A percentile compares a stretch with the other conserved stretches of the same genome.
Conservation (phyloP, 2,113 vertebrate species). For the Gambusia holbrooki region DNA sequence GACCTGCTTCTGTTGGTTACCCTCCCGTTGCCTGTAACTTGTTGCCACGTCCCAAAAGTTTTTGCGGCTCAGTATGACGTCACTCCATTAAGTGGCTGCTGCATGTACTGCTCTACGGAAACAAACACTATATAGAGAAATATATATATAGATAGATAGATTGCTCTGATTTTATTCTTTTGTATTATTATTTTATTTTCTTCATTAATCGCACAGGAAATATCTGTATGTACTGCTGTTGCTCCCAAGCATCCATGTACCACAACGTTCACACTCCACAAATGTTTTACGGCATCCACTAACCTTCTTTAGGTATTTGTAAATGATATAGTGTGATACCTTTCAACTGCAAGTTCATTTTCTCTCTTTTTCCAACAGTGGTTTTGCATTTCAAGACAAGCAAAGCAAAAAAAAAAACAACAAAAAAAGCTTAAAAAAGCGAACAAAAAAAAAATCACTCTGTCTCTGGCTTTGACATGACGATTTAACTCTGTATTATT, state of each 20-base stretch:
- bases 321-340: conserved; percentile 83
- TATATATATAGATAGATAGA: conserved; percentile 83
- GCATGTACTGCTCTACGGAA: conserved; percentile 84
- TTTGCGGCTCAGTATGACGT: conserved; percentile 78
- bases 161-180: conserved; percentile 83
- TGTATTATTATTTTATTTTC: conserved; percentile 75
- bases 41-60: conserved; percentile 72
- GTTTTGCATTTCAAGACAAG: conserved; percentile 71
- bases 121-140: conserved; percentile 83
- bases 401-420: conserved; percentile 46
- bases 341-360: conserved; percentile 69
- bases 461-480: conserved; percentile 82
- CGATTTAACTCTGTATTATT: conserved; percentile 83
- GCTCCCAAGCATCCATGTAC: conserved; percentile 78
- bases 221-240: conserved; percentile 80
- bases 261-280: conserved; percentile 70
- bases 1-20: conserved; percentile 67
- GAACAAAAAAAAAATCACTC: conserved; percentile 42
- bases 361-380: conserved; percentile 54
- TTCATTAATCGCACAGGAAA: conserved; percentile 77
- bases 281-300: conserved; percentile 77
- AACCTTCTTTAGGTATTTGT: conserved; percentile 82
- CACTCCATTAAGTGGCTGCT: conserved; percentile 83
- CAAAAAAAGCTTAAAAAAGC: conserved; percentile 7
- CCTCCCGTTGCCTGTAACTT: conserved; percentile 74